phyloP scores from a whole-genome alignment of 1,140 invertebrate genomes.

The Globodera ellingtonae region DNA sequence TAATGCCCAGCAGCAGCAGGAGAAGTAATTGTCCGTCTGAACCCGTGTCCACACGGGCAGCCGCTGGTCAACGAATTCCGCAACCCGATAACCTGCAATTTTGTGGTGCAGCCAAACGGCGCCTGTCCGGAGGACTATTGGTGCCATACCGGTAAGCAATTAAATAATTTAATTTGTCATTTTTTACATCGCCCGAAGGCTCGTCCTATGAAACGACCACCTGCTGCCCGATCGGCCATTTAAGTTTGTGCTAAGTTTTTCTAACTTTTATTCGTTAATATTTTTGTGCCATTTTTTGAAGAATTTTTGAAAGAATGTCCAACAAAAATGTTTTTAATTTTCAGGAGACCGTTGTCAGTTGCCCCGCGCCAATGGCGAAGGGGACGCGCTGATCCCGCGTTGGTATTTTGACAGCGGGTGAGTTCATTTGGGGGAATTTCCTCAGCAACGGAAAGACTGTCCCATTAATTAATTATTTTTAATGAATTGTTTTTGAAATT shows the following conservation, averaged over 20 bases:
- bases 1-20: background rate
- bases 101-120: constrained; percentile 61
- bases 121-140: constrained; percentile 61
- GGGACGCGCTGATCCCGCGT: constrained; percentile 58
- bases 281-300: too few relatives aligned
- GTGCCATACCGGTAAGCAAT: constrained; percentile 29
- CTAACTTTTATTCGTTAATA: too few relatives aligned
- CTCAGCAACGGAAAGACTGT: too few relatives aligned
- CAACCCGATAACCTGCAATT: constrained; percentile 62
- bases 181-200: constrained; percentile 35
- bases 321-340: constrained; percentile 9
- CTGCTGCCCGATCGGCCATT: constrained; percentile 54
- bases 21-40: constrained; percentile 21
- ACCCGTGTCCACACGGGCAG: constrained; percentile 58
- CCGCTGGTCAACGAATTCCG: constrained; percentile 60
- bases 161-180: constrained; percentile 17
- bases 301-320: too few relatives aligned
- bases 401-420: constrained; percentile 60
- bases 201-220: constrained; percentile 59
- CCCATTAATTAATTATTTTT: background rate
- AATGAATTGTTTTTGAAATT: background rate
- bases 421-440: background rate
- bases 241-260: background rate
- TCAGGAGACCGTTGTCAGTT: constrained; percentile 51
- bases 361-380: constrained; percentile 52